Evolutionary conservation across 92 coral and sea anemone genomes (phyloP), one percentile per base, ranked within the genome.

Genomic region (Porites rus): DNA sequence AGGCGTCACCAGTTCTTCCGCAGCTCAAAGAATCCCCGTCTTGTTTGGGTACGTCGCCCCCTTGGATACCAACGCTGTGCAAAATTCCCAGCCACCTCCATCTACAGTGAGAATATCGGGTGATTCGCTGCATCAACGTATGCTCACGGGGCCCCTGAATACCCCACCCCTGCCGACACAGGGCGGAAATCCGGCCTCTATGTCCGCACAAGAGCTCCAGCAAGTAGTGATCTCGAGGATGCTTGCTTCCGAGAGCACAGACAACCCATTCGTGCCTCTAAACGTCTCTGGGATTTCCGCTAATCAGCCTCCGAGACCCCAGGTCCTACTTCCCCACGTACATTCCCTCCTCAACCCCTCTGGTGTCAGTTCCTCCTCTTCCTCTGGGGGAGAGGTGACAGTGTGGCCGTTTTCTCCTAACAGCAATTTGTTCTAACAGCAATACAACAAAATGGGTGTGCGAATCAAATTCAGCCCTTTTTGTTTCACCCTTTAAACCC

Each of bases 261-360:
- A 84, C 9, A 9, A 16, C 88, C 52, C 88, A 1, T 84, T 84
- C 43, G 10, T 84, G 13, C 88, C 88, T n/a, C 88, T 81, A 1
- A 75, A 74, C 81, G 64, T 76, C 12, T 11, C 77, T 5, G 69
- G 58, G 13, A 7, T 66, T 1, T 16, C 81, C 13, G 6, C 81
- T 25, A 74, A 62, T 59, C 50, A 73, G 8, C 63, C 88, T 25
- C 81, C 88, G 24, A 72, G 88, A 12, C 59, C 88, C 31, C 69
- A 71, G 25, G 69, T 84, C 18, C 88, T 84, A 50, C 81, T 84
- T 51, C 88, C 88, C 17, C 88, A 84, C 54, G 74, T 84, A 9
- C 88, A 84, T 25, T 84, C 88, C 74, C 79, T 84, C 38, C 81
- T 84, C 13, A 74, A 74, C 17, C 81, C 88, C 38, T 17, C 77